Conservation (phyloP, 2,888 invertebrate genomes). For the Antheraea yamamai region DNA sequence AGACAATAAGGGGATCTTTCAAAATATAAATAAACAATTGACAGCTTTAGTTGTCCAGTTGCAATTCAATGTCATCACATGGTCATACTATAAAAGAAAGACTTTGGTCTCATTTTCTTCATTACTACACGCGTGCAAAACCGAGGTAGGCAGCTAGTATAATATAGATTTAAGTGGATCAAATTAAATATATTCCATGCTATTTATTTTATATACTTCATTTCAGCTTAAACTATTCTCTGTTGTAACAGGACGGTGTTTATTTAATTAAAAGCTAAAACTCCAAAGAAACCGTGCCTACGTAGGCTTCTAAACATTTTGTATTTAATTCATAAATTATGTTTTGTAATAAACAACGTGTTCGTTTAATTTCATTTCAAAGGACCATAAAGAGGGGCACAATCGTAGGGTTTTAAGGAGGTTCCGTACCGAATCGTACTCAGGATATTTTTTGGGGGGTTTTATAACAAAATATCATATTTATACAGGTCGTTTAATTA, state of each 20-base stretch:
- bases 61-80: too few species aligned
- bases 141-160: too few species aligned
- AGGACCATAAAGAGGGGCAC: slow-evolving; percentile 23
- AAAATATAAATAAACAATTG: too few species aligned
- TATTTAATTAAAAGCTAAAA: slow-evolving; percentile 33
- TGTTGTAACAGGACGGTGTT: slow-evolving; percentile 22
- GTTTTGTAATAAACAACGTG: slow-evolving; percentile 32
- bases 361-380: slow-evolving; percentile 35
- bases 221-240: background rate
- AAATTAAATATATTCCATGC: too few species aligned
- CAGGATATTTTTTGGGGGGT: background rate
- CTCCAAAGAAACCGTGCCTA: slow-evolving; percentile 30
- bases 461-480: background rate
- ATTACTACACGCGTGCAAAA: too few species aligned
- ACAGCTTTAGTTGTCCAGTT: too few species aligned
- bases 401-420: slow-evolving; percentile 24
- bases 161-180: too few species aligned
- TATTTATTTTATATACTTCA: background rate
- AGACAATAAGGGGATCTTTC: too few species aligned
- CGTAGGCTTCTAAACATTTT: slow-evolving; percentile 28
- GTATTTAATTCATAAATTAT: slow-evolving; percentile 37
- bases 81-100: too few species aligned
- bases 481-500: background rate
- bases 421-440: slow-evolving; percentile 15
- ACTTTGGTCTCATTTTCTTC: too few species aligned